phyloP scores from a whole-genome alignment of 1,140 invertebrate genomes.

The Platorchestia sp. region DNA sequence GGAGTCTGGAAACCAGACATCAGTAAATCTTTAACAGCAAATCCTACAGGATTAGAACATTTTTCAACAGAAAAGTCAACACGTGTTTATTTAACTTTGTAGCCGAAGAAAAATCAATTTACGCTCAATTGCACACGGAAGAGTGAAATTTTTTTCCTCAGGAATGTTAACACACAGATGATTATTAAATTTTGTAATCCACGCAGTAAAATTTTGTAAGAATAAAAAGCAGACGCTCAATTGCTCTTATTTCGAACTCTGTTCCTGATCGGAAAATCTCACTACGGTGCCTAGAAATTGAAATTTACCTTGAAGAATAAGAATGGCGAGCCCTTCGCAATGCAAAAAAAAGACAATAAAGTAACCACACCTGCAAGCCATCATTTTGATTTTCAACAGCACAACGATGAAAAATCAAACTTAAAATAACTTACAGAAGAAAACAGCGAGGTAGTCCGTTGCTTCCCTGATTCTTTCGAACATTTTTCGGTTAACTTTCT shows the following conservation, averaged over 20 bases:
- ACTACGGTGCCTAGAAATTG: neutral
- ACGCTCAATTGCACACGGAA: too few species aligned
- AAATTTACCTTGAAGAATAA: neutral
- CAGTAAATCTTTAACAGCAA: too few species aligned
- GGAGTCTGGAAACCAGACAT: constrained; percentile 57
- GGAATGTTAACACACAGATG: too few species aligned
- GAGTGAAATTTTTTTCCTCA: too few species aligned
- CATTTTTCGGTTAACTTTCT: constrained; percentile 72
- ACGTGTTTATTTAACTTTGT: neutral
- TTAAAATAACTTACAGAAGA: constrained; percentile 85
- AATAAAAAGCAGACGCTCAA: neutral
- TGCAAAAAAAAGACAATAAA: neutral
- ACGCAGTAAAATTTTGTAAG: neutral
- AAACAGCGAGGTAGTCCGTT: constrained; percentile 78
- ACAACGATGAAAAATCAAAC: neutral
- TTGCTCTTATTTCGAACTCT: neutral
- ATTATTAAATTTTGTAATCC: too few species aligned
- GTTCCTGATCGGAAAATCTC: neutral
- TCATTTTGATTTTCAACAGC: neutral
- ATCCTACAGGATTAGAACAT: too few species aligned
- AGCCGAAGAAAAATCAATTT: too few species aligned
- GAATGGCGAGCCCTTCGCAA: neutral
- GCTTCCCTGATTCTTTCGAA: constrained; percentile 70
- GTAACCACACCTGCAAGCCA: neutral
- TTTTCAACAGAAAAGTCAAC: too few species aligned